Evolutionary conservation across 2,113 vertebrate genomes (phyloP).

Genomic region (Etia nguti): DNA sequence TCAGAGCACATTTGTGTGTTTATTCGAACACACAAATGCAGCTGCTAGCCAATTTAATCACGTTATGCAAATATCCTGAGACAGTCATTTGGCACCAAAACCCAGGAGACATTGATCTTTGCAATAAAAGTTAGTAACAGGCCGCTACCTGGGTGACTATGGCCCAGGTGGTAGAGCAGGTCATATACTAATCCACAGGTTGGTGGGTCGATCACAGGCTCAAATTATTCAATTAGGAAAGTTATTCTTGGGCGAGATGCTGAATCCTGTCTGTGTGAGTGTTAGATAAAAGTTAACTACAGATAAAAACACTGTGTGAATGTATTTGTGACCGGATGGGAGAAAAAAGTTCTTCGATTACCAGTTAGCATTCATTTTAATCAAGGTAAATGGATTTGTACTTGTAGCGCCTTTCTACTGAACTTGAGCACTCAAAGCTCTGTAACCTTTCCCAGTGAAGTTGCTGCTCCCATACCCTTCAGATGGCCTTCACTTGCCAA

Average conservation of each 20-base stretch:
- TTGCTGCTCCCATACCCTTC: too few relatives aligned
- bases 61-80: not conserved
- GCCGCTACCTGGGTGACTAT: not conserved
- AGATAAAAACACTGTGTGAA: not conserved
- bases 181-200: not conserved
- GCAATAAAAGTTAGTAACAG: not conserved
- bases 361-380: too few relatives aligned
- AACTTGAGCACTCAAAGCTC: too few relatives aligned
- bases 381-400: too few relatives aligned
- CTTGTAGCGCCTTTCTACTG: not conserved
- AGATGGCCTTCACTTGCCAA: not conserved
- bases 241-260: not conserved
- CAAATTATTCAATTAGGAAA: too few relatives aligned
- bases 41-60: accelerated
- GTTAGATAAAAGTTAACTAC: not conserved
- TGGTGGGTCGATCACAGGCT: not conserved
- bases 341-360: not conserved
- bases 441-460: too few relatives aligned
- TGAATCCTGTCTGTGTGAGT: not conserved
- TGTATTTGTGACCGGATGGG: not conserved
- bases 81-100: not conserved
- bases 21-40: not conserved
- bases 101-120: not conserved
- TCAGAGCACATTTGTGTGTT: not conserved
- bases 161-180: not conserved